These are phyloP conservation scores for Menidia menidia DNA, from an alignment of 2,797 vertebrate species.

Conservation along the genomic window DNA sequence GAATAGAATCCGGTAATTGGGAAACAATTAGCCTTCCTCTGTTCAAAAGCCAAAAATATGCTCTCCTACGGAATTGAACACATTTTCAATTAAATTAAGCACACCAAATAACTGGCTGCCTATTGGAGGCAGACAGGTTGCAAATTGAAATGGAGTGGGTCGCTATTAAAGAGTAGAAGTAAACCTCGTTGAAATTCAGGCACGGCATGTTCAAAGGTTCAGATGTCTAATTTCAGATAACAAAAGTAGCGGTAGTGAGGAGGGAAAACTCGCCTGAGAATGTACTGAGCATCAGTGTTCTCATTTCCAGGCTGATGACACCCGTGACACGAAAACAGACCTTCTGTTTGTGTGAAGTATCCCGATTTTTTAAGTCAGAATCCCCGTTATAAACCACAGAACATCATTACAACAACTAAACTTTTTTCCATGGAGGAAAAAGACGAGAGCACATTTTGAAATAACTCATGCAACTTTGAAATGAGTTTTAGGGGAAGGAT, in stretches of 20 bases:
- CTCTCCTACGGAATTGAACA: not conserved
- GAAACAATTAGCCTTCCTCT: not conserved
- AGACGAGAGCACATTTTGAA: too few species aligned
- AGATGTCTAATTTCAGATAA: not conserved
- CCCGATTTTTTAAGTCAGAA: not conserved
- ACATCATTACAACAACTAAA: too few species aligned
- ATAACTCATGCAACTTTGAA: too few species aligned
- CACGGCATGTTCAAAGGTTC: too few species aligned
- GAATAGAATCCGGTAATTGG: not conserved
- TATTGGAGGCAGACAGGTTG: not conserved
- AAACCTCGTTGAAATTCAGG: not conserved
- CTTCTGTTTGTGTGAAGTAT: not conserved
- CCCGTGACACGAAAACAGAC: not conserved
- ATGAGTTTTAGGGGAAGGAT: too few species aligned
- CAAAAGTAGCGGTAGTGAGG: not conserved
- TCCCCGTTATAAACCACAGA: not conserved
- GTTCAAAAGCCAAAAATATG: not conserved
- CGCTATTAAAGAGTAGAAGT: not conserved
- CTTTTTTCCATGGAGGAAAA: too few species aligned
- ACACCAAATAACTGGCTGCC: not conserved
- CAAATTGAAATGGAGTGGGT: too few species aligned
- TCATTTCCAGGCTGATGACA: not conserved
- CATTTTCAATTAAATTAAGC: not conserved
- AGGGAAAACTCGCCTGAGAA: not conserved
- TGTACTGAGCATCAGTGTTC: not conserved